phyloP scores from a whole-genome alignment of 2,113 vertebrate genomes.

The Capra hircus region DNA sequence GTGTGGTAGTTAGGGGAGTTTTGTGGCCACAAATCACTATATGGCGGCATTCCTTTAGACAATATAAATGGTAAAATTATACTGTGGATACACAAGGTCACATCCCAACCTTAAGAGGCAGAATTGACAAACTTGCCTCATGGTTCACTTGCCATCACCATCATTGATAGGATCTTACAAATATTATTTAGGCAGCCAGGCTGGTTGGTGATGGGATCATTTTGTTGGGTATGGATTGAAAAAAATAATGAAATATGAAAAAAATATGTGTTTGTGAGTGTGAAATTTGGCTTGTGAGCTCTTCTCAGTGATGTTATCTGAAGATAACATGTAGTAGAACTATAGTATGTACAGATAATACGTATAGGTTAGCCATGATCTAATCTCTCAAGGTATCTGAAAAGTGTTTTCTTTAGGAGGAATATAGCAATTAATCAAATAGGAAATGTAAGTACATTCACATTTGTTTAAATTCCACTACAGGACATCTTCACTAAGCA shows the following conservation, averaged over 20 bases:
- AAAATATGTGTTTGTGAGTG: not conserved
- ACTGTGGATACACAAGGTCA: not conserved
- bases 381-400: not conserved
- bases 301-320: constrained; percentile 14
- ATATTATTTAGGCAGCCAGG: not conserved
- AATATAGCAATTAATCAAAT: not conserved
- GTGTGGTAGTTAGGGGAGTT: not conserved
- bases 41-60: not conserved
- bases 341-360: not conserved
- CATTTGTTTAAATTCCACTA: constrained; percentile 34
- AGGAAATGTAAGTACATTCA: not conserved
- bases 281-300: not conserved
- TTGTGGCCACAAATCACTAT: not conserved
- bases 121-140: not conserved
- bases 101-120: not conserved
- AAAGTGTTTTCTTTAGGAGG: constrained; percentile 5
- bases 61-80: not conserved
- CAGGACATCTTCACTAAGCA: not conserved
- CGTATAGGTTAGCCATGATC: not conserved
- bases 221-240: not conserved
- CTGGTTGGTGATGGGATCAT: not conserved
- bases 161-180: not conserved
- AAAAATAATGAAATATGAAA: constrained; percentile 12
- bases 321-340: not conserved
- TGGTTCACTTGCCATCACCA: not conserved